Percentiles rank a stretch among this genome's conserved stretches.
Evolutionary conservation across 2,888 invertebrate species (phyloP).

Genomic region (Lypha dubia): DNA sequence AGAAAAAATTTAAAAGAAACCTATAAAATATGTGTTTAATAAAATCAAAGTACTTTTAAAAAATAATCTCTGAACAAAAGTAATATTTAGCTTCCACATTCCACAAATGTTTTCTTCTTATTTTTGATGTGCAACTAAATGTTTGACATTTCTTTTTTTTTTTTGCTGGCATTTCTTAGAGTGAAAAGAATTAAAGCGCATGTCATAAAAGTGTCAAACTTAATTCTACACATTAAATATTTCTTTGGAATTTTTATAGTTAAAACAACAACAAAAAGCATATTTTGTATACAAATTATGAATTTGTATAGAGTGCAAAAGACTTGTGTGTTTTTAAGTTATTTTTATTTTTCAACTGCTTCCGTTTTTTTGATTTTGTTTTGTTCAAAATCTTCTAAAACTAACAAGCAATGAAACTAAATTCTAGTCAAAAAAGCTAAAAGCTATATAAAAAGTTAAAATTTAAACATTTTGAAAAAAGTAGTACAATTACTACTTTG

Average conservation of each 20-base stretch:
- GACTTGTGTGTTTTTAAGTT: constrained; percentile 11
- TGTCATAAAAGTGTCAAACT: constrained; percentile 62
- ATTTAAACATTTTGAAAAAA: background rate
- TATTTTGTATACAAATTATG: constrained; percentile 15
- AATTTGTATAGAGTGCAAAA: background rate
- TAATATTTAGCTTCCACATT: constrained; percentile 56
- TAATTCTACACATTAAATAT: constrained; percentile 21
- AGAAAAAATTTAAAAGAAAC: too few species aligned
- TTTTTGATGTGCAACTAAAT: constrained; percentile 49
- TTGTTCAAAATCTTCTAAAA: background rate
- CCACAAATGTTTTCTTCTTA: constrained; percentile 49
- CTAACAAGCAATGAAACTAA: background rate
- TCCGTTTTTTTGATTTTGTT: background rate
- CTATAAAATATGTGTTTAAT: too few species aligned
- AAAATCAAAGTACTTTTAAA: too few species aligned
- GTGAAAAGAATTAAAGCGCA: constrained; percentile 34
- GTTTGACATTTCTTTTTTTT: constrained; percentile 64
- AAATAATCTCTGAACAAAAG: too few species aligned
- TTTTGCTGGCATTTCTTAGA: constrained; percentile 16
- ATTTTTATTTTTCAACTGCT: background rate
- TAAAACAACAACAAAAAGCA: constrained; percentile 11
- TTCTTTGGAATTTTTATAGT: constrained; percentile 13
- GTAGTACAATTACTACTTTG: constrained; percentile 21
- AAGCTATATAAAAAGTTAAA: too few species aligned
- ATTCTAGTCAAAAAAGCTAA: too few species aligned